A percentile compares a stretch with the other conserved stretches of the same genome.
phyloP scores from a whole-genome alignment of 2,888 invertebrate genomes.

The Nycteola revayana region DNA sequence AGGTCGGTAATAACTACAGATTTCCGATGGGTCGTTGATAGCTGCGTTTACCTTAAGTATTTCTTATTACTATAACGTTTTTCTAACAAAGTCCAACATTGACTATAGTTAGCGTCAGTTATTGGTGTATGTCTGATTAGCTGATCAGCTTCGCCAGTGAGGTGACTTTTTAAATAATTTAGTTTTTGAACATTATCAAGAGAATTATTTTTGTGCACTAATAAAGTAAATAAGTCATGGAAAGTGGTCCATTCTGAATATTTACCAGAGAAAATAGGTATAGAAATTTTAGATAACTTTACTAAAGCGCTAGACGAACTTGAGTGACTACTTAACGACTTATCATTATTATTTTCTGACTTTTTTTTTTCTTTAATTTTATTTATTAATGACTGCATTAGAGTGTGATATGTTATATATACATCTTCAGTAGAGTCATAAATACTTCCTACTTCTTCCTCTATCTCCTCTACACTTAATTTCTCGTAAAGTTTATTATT shows the following conservation, averaged over 20 bases:
- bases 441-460: not conserved
- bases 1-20: too few species aligned
- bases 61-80: constrained; percentile 6
- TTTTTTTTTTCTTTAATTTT: not conserved
- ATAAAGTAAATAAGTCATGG: not conserved
- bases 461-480: not conserved
- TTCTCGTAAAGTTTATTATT: not conserved
- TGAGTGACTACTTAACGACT: not conserved
- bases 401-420: not conserved
- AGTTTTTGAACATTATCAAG: constrained; percentile 3
- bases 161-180: constrained; percentile 4
- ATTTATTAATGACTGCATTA: not conserved
- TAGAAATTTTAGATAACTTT: not conserved
- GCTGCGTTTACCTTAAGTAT: too few species aligned
- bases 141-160: constrained; percentile 6
- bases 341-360: not conserved
- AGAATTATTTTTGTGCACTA: not conserved
- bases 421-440: constrained; percentile 1
- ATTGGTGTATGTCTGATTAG: constrained; percentile 16
- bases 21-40: too few species aligned
- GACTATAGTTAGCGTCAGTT: constrained; percentile 14
- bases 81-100: constrained; percentile 4
- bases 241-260: constrained; percentile 2
- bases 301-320: not conserved
- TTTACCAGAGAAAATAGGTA: constrained; percentile 1